phyloP scores from a whole-genome alignment of 2,797 vertebrate genomes.

The Schizopygopsis malacanthus region DNA sequence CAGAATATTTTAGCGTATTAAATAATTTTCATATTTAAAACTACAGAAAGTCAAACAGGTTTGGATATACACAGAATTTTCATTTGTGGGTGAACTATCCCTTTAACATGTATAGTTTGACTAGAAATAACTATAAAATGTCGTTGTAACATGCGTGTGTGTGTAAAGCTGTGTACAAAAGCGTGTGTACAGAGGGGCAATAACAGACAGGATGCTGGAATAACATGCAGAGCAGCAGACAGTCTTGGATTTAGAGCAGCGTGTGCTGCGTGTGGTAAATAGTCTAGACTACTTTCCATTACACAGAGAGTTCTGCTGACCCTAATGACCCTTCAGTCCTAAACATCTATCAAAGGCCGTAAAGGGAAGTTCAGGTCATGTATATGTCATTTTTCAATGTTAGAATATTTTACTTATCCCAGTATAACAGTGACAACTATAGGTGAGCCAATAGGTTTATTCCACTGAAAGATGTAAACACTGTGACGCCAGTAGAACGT shows the following conservation, averaged over 20 bases:
- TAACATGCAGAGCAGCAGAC: slow-evolving; percentile 40
- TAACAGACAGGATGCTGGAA: slow-evolving; percentile 42
- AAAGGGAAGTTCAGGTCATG: slow-evolving; percentile 6
- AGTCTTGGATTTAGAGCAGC: slow-evolving; percentile 43
- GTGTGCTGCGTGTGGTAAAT: slow-evolving; percentile 28
- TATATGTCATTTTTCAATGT: too few relatives aligned
- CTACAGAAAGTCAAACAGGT: not conserved
- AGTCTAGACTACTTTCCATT: slow-evolving; percentile 33
- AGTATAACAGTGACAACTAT: not conserved
- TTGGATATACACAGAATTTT: not conserved
- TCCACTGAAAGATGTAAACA: slow-evolving; percentile 14
- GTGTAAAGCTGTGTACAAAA: slow-evolving; percentile 23
- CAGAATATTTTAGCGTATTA: not conserved
- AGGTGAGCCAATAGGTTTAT: not conserved
- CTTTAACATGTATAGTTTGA: not conserved
- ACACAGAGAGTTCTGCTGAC: slow-evolving; percentile 10
- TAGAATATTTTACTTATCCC: not conserved
- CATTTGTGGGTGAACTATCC: not conserved
- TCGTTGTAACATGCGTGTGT: not conserved
- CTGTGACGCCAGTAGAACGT: not conserved
- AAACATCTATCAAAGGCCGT: slow-evolving; percentile 7
- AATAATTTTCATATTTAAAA: too few relatives aligned
- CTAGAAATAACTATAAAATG: not conserved
- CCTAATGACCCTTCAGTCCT: slow-evolving; percentile 4
- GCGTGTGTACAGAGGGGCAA: slow-evolving; percentile 42